Evolutionary conservation across 2,797 vertebrate genomes (phyloP).

Genomic region (Enteromius mattozi): DNA sequence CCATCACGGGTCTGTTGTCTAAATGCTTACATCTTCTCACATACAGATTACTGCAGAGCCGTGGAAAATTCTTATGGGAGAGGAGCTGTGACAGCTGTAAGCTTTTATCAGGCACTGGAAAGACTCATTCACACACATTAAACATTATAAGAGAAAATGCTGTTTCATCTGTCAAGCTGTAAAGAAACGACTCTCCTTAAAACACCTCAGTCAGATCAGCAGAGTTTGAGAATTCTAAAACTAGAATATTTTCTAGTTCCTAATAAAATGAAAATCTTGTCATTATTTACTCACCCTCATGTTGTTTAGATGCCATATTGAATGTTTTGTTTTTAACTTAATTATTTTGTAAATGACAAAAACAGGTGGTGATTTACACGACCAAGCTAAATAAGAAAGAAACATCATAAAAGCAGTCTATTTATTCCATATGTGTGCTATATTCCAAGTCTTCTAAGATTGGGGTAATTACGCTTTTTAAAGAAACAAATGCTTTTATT

Average conservation of each 20-base stretch:
- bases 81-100: conserved; percentile 18
- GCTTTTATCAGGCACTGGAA: conserved; percentile 28
- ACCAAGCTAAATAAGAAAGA: neutral
- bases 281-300: neutral
- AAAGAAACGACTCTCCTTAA: neutral
- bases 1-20: neutral
- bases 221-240: neutral
- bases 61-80: conserved; percentile 1
- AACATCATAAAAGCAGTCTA: neutral
- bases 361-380: neutral
- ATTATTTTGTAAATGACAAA: neutral
- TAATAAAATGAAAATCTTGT: neutral
- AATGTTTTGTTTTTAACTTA: neutral
- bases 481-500: neutral
- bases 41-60: neutral
- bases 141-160: conserved; percentile 13
- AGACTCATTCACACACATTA: conserved; percentile 17
- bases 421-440: neutral
- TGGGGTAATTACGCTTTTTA: neutral
- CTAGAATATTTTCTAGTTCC: neutral
- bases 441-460: neutral
- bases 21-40: neutral
- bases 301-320: neutral
- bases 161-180: conserved; percentile 8
- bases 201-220: neutral